Conservation (phyloP, 2,888 invertebrate genomes). For the Oligia strigilis region DNA sequence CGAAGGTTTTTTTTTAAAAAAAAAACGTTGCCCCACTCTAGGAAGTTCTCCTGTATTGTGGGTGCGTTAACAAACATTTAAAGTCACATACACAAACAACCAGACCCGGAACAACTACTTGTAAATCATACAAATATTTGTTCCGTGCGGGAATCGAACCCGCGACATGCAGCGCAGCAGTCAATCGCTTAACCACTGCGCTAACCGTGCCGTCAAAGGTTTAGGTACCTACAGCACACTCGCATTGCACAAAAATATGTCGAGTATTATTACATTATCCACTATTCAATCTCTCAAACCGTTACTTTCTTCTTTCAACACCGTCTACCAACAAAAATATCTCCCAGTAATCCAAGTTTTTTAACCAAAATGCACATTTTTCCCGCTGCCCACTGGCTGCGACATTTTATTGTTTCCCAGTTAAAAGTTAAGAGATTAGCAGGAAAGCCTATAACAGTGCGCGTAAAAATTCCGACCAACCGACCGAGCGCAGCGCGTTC, state of each 20-base stretch:
- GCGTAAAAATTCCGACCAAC: constrained; percentile 75
- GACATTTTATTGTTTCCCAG: constrained; percentile 74
- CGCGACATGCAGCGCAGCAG: too few relatives aligned
- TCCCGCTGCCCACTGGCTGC: constrained; percentile 65
- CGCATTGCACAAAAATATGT: not conserved
- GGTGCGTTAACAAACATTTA: too few relatives aligned
- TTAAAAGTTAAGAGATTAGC: constrained; percentile 84
- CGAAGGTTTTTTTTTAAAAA: too few relatives aligned
- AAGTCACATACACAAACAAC: too few relatives aligned
- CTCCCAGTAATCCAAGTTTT: constrained; percentile 52
- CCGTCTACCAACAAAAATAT: constrained; percentile 36
- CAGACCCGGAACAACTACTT: too few relatives aligned
- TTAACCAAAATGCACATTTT: constrained; percentile 58
- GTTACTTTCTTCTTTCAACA: constrained; percentile 31
- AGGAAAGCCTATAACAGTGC: constrained; percentile 71
- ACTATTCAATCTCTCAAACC: constrained; percentile 16
- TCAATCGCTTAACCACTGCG: too few relatives aligned
- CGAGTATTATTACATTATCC: not conserved
- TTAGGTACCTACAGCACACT: not conserved
- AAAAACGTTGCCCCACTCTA: too few relatives aligned
- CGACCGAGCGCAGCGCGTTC: constrained; percentile 62
- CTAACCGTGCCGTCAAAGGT: too few relatives aligned
- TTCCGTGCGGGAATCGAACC: too few relatives aligned
- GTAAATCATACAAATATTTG: too few relatives aligned
- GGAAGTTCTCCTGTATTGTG: too few relatives aligned